Conservation (phyloP, 2,888 invertebrate genomes). For the Kryphioiulus occultus region DNA sequence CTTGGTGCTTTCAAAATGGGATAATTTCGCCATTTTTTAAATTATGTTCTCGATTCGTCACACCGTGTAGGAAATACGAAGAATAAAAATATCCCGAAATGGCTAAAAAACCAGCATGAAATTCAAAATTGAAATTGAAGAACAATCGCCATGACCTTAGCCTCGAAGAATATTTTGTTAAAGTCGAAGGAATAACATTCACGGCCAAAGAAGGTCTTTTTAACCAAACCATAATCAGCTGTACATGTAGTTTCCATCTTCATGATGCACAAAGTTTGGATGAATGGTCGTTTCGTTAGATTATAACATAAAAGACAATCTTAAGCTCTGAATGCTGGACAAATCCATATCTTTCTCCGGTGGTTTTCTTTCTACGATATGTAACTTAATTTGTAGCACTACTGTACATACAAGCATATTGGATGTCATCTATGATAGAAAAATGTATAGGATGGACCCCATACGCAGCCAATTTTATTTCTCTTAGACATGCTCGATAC, state of each 20-base stretch:
- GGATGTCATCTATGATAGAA: neutral
- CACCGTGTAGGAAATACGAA: neutral
- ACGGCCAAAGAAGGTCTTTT: neutral
- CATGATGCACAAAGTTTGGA: neutral
- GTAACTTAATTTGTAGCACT: no score
- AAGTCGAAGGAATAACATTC: slow-evolving; percentile 12
- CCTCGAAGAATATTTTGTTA: neutral
- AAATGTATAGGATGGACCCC: no score
- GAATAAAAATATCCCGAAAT: neutral
- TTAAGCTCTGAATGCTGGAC: no score
- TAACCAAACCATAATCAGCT: slow-evolving; percentile 2
- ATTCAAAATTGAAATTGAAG: slow-evolving; percentile 23
- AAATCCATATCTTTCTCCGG: no score
- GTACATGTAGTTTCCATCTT: neutral
- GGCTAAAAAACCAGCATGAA: neutral
- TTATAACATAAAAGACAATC: no score
- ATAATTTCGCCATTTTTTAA: slow-evolving; percentile 22
- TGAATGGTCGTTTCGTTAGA: neutral
- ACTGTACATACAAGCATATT: neutral
- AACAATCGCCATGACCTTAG: neutral
- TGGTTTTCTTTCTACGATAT: no score
- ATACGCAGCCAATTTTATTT: no score
- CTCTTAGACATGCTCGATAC: neutral
- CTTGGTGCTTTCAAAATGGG: slow-evolving; percentile 14
- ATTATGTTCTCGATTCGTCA: neutral